Evolutionary conservation across 2,113 vertebrate genomes (phyloP).

Genomic region (Bujurquina vittata): DNA sequence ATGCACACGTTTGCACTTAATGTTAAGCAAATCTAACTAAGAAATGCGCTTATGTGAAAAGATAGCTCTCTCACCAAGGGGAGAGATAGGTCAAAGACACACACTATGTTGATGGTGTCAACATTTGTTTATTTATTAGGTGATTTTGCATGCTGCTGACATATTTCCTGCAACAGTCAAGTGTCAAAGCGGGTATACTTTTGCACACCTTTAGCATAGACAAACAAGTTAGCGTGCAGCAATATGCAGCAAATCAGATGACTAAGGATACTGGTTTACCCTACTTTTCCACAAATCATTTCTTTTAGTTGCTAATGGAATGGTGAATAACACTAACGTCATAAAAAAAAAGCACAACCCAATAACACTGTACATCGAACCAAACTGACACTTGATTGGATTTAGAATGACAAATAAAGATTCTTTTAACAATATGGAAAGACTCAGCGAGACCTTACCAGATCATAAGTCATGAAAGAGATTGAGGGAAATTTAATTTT

Average conservation of each 20-base stretch:
- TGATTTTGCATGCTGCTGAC: conserved; percentile 15
- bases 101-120: conserved; percentile 16
- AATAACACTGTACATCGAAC: conserved; percentile 4
- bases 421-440: conserved; percentile 58
- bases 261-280: neutral
- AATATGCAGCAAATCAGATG: conserved; percentile 4
- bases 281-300: neutral
- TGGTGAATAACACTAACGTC: neutral
- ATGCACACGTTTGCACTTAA: neutral
- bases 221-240: neutral
- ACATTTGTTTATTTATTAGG: conserved; percentile 37
- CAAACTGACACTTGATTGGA: conserved; percentile 32
- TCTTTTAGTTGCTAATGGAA: conserved; percentile 18
- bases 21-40: conserved; percentile 10
- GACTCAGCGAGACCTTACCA: conserved; percentile 45
- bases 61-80: conserved; percentile 8
- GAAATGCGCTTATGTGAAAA: conserved; percentile 15
- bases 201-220: neutral
- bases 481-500: conserved; percentile 72
- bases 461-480: conserved; percentile 63
- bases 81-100: conserved; percentile 3
- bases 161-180: conserved; percentile 21
- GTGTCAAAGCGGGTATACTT: neutral
- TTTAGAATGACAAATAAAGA: conserved; percentile 61
- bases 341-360: conserved; percentile 23